Evolutionary conservation across 92 coral and sea anemone species (phyloP).

Genomic region (Plumapathes pennacea): DNA sequence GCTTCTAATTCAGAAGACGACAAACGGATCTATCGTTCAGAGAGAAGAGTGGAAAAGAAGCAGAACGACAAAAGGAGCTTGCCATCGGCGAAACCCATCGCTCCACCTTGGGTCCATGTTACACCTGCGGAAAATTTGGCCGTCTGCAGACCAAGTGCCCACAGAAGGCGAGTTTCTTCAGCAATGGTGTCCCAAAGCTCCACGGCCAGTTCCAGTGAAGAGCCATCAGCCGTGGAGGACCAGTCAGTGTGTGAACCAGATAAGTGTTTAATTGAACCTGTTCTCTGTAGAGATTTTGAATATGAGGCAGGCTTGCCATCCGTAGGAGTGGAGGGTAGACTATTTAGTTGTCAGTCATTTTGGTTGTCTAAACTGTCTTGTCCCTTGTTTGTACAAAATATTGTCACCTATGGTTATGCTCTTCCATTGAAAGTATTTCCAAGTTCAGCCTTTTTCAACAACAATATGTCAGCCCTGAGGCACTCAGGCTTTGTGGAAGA

Average conservation of each 20-base stretch:
- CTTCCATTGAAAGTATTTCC: conserved; percentile 32
- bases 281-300: conserved; percentile 10
- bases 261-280: neutral
- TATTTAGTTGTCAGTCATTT: neutral
- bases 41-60: conserved; percentile 5
- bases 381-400: conserved; percentile 14
- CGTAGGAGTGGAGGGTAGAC: conserved; percentile 16
- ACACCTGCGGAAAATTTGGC: conserved; percentile 14
- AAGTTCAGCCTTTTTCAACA: conserved; percentile 14
- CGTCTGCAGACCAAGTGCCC: conserved; percentile 17
- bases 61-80: neutral
- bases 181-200: too few relatives aligned
- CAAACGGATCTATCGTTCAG: conserved; percentile 8
- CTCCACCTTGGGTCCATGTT: conserved; percentile 12
- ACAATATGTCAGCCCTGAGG: conserved; percentile 18
- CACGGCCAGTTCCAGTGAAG: too few relatives aligned
- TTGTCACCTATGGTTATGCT: conserved; percentile 16
- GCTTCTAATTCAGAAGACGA: conserved; percentile 5
- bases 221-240: too few relatives aligned
- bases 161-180: too few relatives aligned
- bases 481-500: conserved; percentile 29
- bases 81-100: neutral
- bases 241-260: too few relatives aligned
- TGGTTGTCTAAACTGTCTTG: conserved; percentile 4
- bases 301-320: conserved; percentile 11